These are phyloP conservation scores for Ophiothrix spiculata DNA, from an alignment of 35 echinoderm and acorn worm genomes.

Conservation along the genomic window DNA sequence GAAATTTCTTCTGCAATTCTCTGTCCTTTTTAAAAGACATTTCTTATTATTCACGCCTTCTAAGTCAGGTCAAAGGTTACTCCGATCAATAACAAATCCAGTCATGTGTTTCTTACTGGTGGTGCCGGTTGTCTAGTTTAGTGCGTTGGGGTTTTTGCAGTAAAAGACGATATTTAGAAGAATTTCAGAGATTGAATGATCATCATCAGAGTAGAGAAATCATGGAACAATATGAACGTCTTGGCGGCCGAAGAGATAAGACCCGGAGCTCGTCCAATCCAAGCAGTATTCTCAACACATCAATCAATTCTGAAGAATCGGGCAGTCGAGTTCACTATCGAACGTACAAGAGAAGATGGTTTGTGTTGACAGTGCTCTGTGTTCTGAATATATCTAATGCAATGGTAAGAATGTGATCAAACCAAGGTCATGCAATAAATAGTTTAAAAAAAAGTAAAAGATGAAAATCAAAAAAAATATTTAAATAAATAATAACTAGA, in stretches of 20 bases:
- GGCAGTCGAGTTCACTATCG: not conserved
- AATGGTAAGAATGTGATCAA: constrained; percentile 37
- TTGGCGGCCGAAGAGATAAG: not conserved
- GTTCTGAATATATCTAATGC: constrained; percentile 73
- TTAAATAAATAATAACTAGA: too few species aligned
- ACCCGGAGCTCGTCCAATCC: too few species aligned
- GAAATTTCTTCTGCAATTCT: too few species aligned
- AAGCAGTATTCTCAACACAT: not conserved
- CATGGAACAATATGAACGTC: not conserved
- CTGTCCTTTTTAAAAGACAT: too few species aligned
- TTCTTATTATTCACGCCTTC: too few species aligned
- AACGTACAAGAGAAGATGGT: constrained; percentile 49
- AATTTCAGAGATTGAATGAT: too few species aligned
- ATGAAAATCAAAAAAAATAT: not conserved
- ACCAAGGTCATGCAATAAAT: not conserved
- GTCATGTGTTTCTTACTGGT: too few species aligned
- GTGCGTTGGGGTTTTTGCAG: too few species aligned
- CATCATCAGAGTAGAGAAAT: not conserved
- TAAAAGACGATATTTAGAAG: too few species aligned
- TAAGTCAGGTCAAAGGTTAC: too few species aligned
- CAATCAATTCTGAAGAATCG: not conserved
- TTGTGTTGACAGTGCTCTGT: constrained; percentile 51
- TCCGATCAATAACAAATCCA: too few species aligned
- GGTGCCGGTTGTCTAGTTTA: too few species aligned
- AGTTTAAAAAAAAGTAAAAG: not conserved